A percentile compares a stretch with the other conserved stretches of the same genome.
Conservation (phyloP, 2,797 vertebrate genomes). For the Tangara arthus region DNA sequence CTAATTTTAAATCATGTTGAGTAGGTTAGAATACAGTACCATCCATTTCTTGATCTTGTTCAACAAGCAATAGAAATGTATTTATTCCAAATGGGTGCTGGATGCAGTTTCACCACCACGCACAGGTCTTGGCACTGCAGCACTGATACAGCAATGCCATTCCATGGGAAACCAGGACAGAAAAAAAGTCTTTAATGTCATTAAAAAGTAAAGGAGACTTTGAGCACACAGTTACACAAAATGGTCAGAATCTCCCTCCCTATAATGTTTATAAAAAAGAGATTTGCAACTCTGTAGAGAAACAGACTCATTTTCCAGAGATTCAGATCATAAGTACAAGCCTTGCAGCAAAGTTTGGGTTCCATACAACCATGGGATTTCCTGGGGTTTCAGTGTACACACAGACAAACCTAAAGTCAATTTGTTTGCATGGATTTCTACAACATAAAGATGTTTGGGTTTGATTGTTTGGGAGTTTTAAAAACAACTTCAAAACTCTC, state of each 20-base stretch:
- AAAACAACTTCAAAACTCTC: neutral
- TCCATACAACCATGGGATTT: accelerated
- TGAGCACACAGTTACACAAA: neutral
- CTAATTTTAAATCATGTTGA: neutral
- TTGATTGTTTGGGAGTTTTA: neutral
- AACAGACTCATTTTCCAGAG: neutral
- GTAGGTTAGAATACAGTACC: neutral
- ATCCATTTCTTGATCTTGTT: neutral
- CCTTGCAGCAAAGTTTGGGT: neutral
- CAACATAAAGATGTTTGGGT: neutral
- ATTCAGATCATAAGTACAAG: neutral
- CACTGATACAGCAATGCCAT: neutral
- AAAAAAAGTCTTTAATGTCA: neutral
- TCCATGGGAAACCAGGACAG: neutral
- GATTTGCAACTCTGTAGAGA: neutral
- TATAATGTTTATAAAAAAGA: neutral
- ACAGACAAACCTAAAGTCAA: neutral
- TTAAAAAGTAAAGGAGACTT: neutral
- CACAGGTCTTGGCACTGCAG: neutral
- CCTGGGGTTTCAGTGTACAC: neutral
- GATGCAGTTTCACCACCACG: neutral
- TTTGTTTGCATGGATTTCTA: neutral
- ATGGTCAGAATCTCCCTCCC: neutral
- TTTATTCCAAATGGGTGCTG: neutral
- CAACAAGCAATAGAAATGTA: neutral